Conservation (phyloP, 2,888 invertebrate genomes). For the Latrodectus elegans region DNA sequence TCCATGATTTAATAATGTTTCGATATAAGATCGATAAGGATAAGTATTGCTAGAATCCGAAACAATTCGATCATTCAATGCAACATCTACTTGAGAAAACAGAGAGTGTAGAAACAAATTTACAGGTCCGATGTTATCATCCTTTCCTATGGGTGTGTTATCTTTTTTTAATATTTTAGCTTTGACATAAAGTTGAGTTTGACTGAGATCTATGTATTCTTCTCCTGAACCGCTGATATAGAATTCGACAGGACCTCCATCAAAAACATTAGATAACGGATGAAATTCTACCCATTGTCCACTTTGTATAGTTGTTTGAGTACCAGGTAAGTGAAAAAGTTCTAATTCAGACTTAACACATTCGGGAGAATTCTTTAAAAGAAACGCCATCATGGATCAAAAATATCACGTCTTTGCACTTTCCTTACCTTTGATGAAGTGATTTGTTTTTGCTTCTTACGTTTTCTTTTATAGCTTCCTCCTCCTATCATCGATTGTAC, state of each 20-base stretch:
- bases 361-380: conserved; percentile 39
- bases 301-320: conserved; percentile 31
- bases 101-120: conserved; percentile 47
- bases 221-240: conserved; percentile 19
- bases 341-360: conserved; percentile 53
- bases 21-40: conserved; percentile 23
- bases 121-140: conserved; percentile 7
- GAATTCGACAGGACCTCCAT: conserved; percentile 28
- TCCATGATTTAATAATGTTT: conserved; percentile 39
- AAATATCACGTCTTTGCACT: conserved; percentile 27
- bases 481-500: conserved; percentile 29
- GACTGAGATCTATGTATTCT: conserved; percentile 12
- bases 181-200: not conserved
- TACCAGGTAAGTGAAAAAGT: conserved; percentile 45
- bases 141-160: not conserved
- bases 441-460: conserved; percentile 4
- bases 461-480: conserved; percentile 46
- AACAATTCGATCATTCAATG: conserved; percentile 21
- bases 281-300: conserved; percentile 41
- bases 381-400: conserved; percentile 35
- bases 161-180: conserved; percentile 1
- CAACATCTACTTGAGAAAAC: conserved; percentile 46
- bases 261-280: conserved; percentile 31
- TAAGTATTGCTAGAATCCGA: conserved; percentile 37
- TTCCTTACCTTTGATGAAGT: conserved; percentile 26